Percentiles rank a stretch among this genome's conserved stretches.
These are phyloP conservation scores for Calameuta filiformis DNA, from an alignment of 2,888 invertebrate species.

Conservation along the genomic window DNA sequence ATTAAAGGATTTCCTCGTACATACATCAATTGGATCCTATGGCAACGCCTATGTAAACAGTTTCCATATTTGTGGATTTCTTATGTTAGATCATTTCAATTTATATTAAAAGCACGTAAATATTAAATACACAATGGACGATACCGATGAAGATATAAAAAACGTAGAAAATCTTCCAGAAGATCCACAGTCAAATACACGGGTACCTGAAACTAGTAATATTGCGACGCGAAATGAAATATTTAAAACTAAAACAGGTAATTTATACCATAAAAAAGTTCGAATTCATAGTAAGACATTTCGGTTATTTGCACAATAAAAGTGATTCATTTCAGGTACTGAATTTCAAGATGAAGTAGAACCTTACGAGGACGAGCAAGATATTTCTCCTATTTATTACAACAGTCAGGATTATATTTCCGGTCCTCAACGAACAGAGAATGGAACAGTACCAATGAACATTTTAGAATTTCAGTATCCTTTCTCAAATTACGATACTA, in stretches of 20 bases:
- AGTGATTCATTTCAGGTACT: not conserved
- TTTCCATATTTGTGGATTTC: not conserved
- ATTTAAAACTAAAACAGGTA: not conserved
- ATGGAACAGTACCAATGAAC: conserved; percentile 70
- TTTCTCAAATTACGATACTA: conserved; percentile 53
- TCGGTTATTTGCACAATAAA: not conserved
- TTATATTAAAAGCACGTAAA: not conserved
- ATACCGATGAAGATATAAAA: conserved; percentile 26
- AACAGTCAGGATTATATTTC: conserved; percentile 70
- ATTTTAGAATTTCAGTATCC: conserved; percentile 78
- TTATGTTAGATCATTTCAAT: not conserved
- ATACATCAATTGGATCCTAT: not conserved
- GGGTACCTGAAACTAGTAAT: not conserved
- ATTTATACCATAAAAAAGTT: not conserved
- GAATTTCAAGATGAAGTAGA: conserved; percentile 2
- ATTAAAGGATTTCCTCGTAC: not conserved
- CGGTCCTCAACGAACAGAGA: conserved; percentile 68
- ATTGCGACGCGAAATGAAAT: not conserved
- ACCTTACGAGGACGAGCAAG: conserved; percentile 23
- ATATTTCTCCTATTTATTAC: conserved; percentile 43
- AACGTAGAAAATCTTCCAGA: conserved; percentile 18
- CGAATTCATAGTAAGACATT: not conserved
- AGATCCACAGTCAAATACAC: conserved; percentile 7
- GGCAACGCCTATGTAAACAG: not conserved
- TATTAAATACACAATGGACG: conserved; percentile 13